phyloP scores from a whole-genome alignment of 2,113 vertebrate species.

The Trematocara stigmaticum region DNA sequence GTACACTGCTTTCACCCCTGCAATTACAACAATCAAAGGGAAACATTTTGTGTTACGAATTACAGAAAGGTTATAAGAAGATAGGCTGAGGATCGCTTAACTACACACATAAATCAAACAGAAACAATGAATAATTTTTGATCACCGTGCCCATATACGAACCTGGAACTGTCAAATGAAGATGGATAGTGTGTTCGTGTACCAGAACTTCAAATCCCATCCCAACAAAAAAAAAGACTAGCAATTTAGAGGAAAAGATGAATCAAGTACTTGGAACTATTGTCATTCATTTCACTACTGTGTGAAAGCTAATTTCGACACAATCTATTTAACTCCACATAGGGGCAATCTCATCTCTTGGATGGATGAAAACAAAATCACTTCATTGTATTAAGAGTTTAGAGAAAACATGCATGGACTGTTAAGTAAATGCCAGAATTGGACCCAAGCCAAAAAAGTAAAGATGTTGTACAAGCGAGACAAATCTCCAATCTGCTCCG shows the following conservation, averaged over 20 bases:
- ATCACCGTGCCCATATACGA: not conserved
- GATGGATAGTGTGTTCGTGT: conserved; percentile 7
- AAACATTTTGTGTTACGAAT: not conserved
- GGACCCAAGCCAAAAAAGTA: conserved; percentile 25
- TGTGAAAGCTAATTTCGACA: conserved; percentile 4
- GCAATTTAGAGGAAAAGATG: not conserved
- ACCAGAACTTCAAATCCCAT: conserved; percentile 17
- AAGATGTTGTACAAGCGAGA: conserved; percentile 27
- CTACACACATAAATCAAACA: conserved; percentile 20
- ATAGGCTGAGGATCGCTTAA: not conserved
- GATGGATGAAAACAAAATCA: not conserved
- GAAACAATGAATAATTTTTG: conserved; percentile 17
- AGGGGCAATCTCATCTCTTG: conserved; percentile 2
- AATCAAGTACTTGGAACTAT: not conserved
- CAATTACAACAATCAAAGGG: not conserved
- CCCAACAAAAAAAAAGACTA: not conserved
- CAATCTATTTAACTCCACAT: not conserved
- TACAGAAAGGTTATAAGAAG: not conserved
- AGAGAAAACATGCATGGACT: conserved; percentile 21
- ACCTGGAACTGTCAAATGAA: conserved; percentile 16
- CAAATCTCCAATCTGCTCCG: conserved; percentile 57
- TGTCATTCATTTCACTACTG: not conserved
- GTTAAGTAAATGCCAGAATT: conserved; percentile 51
- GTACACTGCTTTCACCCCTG: not conserved
- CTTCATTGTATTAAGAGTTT: conserved; percentile 8